Percentiles rank a stretch among this genome's conserved stretches.
These are phyloP conservation scores for Colletes latitarsis DNA, from an alignment of 1,140 invertebrate species.

Conservation along the genomic window DNA sequence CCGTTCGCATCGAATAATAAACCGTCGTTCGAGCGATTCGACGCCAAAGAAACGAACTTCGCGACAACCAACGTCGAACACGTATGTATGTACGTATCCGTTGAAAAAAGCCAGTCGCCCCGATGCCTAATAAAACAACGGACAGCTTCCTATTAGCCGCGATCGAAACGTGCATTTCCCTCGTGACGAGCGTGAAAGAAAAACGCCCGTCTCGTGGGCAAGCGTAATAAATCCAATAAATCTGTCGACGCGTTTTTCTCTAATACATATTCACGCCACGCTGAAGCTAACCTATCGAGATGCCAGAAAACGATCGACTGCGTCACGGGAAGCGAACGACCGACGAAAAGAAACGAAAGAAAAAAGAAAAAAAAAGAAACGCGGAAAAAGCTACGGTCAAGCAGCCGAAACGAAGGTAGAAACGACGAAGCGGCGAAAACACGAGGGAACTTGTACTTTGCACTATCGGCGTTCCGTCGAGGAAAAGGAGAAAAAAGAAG, in stretches of 20 bases:
- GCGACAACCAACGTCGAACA: conserved; percentile 5
- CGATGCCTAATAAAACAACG: conserved; percentile 10
- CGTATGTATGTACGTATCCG: not conserved
- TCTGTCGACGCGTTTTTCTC: not conserved
- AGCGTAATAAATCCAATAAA: not conserved
- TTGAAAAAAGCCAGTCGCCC: conserved; percentile 32
- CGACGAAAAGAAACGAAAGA: not conserved
- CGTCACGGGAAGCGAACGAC: not conserved
- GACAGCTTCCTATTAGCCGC: conserved; percentile 24
- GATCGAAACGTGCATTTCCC: conserved; percentile 27
- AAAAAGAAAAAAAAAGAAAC: not conserved
- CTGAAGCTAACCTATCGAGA: conserved; percentile 25
- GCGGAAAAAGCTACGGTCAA: not conserved
- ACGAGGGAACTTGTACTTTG: conserved; percentile 50
- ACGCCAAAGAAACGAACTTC: not conserved
- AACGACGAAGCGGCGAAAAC: not conserved
- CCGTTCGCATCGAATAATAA: not conserved
- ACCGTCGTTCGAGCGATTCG: no score
- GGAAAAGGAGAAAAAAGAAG: not conserved
- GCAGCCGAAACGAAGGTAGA: not conserved
- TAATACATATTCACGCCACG: not conserved
- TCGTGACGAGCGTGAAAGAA: not conserved
- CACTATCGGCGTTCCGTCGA: conserved; percentile 20
- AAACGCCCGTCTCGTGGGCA: not conserved
- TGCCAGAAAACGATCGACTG: not conserved